phyloP scores from a whole-genome alignment of 2,797 vertebrate species.

The Gila robusta region DNA sequence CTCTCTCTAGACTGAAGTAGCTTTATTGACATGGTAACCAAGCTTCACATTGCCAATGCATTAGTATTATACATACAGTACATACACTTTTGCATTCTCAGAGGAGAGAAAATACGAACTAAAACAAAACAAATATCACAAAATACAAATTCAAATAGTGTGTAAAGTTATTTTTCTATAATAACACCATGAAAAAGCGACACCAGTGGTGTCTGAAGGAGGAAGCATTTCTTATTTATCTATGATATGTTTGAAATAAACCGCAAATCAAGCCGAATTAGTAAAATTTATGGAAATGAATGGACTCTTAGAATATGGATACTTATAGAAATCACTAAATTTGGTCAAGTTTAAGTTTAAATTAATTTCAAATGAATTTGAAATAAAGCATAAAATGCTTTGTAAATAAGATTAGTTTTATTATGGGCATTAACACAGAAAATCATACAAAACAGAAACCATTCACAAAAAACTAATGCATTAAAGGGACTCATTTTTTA shows the following conservation, averaged over 20 bases:
- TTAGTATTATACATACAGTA: neutral
- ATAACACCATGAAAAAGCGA: neutral
- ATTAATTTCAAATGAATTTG: neutral
- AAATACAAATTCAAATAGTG: neutral
- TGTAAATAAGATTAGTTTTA: neutral
- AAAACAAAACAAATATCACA: constrained; percentile 8
- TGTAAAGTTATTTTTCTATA: neutral
- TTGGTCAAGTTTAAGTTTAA: no score
- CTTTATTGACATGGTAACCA: neutral
- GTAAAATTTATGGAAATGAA: neutral
- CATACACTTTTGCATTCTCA: neutral
- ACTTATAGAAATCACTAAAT: neutral
- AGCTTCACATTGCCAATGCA: constrained; percentile 3
- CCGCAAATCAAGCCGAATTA: neutral
- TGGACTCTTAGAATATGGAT: neutral
- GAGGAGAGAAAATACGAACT: neutral
- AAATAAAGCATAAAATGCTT: neutral
- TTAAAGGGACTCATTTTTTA: neutral
- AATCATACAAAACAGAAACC: neutral
- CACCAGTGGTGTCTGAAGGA: neutral
- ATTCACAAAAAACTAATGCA: no score
- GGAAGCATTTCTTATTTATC: neutral
- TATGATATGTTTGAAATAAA: neutral
- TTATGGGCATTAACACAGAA: no score
- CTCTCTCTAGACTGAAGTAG: constrained; percentile 26